These are phyloP conservation scores for Sialis fuliginosa DNA, from an alignment of 2,888 invertebrate genomes.

Conservation along the genomic window DNA sequence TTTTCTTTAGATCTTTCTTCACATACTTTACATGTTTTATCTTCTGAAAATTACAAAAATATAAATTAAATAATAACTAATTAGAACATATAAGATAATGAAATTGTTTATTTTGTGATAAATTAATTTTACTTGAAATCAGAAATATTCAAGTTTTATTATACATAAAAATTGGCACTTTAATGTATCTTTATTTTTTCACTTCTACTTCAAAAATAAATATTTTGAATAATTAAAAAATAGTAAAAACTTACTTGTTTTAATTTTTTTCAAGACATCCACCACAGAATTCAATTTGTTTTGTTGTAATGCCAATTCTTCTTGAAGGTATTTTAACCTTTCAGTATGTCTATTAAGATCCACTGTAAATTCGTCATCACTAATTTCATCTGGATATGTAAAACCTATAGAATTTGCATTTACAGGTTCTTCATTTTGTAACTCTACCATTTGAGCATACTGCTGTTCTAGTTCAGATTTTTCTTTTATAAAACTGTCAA, in stretches of 20 bases:
- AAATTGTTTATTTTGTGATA: not conserved
- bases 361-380: slow-evolving; percentile 38
- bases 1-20: not conserved
- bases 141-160: no score
- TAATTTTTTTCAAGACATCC: slow-evolving; percentile 24
- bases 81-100: no score
- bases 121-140: not conserved
- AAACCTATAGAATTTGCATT: slow-evolving; percentile 45
- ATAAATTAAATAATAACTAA: not conserved
- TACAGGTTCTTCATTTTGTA: slow-evolving; percentile 35
- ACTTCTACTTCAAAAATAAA: no score
- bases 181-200: no score
- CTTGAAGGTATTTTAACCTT: slow-evolving; percentile 41
- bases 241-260: slow-evolving; percentile 20
- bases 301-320: slow-evolving; percentile 41
- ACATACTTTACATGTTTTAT: not conserved
- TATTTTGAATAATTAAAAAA: slow-evolving; percentile 3
- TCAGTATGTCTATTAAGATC: slow-evolving; percentile 47
- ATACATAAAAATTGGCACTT: no score
- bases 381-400: slow-evolving; percentile 34
- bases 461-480: slow-evolving; percentile 50
- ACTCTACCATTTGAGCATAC: slow-evolving; percentile 46
- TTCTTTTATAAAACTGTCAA: slow-evolving; percentile 48
- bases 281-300: slow-evolving; percentile 33
- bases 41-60: not conserved